Evolutionary conservation across 1,140 invertebrate species (phyloP).

Genomic region (Leptoteleia sp.): DNA sequence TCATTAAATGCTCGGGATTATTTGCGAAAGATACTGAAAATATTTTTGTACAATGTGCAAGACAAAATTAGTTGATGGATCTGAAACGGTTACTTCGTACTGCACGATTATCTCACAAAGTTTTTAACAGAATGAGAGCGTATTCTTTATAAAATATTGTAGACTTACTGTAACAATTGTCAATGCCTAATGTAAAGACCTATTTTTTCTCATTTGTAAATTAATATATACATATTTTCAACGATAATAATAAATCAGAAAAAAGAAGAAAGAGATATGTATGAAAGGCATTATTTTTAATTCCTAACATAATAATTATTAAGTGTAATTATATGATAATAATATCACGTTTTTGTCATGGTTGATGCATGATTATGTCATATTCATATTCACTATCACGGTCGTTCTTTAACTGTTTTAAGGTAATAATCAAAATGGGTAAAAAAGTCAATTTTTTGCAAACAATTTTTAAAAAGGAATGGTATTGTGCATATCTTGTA

Average conservation of each 20-base stretch:
- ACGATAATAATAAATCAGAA: constrained; percentile 15
- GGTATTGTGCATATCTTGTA: no score
- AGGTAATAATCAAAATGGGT: no score
- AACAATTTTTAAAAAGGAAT: no score
- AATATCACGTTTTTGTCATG: no score
- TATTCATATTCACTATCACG: no score
- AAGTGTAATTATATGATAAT: no score
- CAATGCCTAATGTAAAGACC: constrained; percentile 20
- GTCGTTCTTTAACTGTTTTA: no score
- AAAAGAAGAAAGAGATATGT: no score
- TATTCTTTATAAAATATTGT: constrained; percentile 16
- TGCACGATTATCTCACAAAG: constrained; percentile 16
- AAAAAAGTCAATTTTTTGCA: no score
- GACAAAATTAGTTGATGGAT: constrained; percentile 8
- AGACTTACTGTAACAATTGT: constrained; percentile 18
- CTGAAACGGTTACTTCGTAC: neutral
- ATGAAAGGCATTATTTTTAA: no score
- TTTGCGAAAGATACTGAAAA: constrained; percentile 3
- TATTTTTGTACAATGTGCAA: constrained; percentile 20
- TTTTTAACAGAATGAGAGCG: constrained; percentile 9
- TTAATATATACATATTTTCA: constrained; percentile 30
- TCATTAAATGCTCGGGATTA: neutral
- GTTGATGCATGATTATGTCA: no score
- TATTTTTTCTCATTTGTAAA: constrained; percentile 32
- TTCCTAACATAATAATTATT: no score